Evolutionary conservation across 2,113 vertebrate genomes (phyloP).

Genomic region (Phoenicopterus ruber): DNA sequence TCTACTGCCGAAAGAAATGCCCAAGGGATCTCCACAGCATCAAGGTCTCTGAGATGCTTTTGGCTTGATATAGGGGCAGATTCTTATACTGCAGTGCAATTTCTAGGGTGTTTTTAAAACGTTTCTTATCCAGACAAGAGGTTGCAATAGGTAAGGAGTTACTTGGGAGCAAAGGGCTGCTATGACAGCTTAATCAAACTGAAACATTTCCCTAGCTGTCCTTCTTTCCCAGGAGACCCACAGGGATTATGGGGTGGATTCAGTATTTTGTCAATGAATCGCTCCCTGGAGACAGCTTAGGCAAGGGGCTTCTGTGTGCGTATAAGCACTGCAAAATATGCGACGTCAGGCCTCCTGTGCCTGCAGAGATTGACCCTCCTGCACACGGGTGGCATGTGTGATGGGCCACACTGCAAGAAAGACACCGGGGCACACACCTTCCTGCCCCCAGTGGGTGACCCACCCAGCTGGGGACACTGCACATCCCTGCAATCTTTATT

Average conservation of each 20-base stretch:
- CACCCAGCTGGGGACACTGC: neutral
- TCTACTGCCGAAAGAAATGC: neutral
- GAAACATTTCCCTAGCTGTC: neutral
- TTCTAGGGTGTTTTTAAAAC: neutral
- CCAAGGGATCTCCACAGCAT: neutral
- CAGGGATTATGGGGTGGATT: neutral
- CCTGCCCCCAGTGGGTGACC: neutral
- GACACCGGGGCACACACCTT: rapidly evolving
- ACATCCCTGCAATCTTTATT: neutral
- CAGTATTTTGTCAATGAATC: neutral
- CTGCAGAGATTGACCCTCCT: neutral
- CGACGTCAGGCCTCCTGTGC: neutral
- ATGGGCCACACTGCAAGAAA: rapidly evolving
- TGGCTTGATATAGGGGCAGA: neutral
- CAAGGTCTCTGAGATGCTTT: neutral
- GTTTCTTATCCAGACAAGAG: neutral
- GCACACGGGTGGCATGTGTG: rapidly evolving
- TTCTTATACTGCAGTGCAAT: neutral
- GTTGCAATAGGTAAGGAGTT: neutral
- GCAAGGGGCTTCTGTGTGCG: neutral
- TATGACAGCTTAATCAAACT: neutral
- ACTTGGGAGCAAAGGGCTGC: rapidly evolving
- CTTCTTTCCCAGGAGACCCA: neutral
- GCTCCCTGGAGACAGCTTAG: neutral
- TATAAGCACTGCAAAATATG: neutral